Percentiles rank a stretch among this genome's conserved stretches.
Evolutionary conservation across 2,888 invertebrate species (phyloP).

Genomic region (Agrenia bidenticulata): DNA sequence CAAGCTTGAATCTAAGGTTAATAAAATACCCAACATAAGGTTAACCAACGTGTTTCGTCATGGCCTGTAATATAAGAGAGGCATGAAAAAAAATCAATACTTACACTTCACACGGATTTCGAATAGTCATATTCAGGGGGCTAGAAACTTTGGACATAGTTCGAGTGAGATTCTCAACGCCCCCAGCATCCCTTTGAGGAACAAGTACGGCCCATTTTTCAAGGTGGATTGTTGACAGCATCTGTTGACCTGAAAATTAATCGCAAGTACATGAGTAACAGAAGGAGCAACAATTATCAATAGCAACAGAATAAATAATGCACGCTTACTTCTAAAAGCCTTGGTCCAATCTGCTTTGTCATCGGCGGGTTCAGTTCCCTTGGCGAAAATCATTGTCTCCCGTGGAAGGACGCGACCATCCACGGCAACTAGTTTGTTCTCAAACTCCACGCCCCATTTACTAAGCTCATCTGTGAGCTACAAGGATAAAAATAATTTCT

Average conservation of each 20-base stretch:
- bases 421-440: not conserved
- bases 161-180: conserved; percentile 32
- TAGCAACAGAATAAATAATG: too few relatives aligned
- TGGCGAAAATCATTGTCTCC: conserved; percentile 24
- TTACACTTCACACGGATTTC: conserved; percentile 32
- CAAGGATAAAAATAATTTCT: not conserved
- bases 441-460: conserved; percentile 28
- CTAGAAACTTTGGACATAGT: conserved; percentile 24
- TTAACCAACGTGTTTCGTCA: too few relatives aligned
- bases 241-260: conserved; percentile 23
- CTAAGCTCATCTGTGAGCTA: conserved; percentile 20
- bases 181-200: conserved; percentile 18
- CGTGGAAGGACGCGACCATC: conserved; percentile 19
- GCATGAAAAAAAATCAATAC: conserved; percentile 1
- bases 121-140: conserved; percentile 22
- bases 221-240: conserved; percentile 24
- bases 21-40: not conserved
- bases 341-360: conserved; percentile 33
- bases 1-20: conserved; percentile 17
- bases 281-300: too few relatives aligned
- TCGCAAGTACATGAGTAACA: not conserved
- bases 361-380: conserved; percentile 6
- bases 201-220: conserved; percentile 29
- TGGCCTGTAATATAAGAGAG: not conserved
- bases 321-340: conserved; percentile 28